Conservation (phyloP, 2,113 vertebrate species). For the Gymnorhina tibicen region DNA sequence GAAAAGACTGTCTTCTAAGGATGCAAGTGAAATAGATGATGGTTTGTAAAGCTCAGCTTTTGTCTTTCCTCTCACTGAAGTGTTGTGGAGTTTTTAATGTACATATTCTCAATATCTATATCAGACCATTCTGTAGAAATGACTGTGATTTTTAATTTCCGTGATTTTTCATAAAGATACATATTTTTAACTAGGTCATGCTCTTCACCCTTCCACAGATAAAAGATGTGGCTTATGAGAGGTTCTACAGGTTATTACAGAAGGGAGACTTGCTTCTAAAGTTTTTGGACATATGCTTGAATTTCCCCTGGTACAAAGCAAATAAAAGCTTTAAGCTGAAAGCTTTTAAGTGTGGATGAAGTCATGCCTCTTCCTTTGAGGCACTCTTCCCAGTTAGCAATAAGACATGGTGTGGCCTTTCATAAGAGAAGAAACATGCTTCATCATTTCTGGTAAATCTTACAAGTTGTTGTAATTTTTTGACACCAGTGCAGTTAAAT, state of each 20-base stretch:
- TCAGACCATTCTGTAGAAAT: neutral
- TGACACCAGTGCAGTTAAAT: neutral
- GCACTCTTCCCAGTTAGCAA: neutral
- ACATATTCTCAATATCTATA: neutral
- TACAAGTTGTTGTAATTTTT: neutral
- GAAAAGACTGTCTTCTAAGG: neutral
- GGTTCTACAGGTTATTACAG: neutral
- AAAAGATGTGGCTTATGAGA: neutral
- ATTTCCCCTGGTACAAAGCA: neutral
- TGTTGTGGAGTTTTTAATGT: neutral
- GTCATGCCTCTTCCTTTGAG: neutral
- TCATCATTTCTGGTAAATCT: slow-evolving; percentile 33
- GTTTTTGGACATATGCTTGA: neutral
- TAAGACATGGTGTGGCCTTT: neutral
- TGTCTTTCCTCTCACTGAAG: neutral
- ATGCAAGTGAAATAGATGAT: neutral
- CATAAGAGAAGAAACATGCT: neutral
- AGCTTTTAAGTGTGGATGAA: slow-evolving; percentile 24
- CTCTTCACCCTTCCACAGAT: neutral
- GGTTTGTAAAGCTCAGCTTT: neutral
- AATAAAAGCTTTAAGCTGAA: slow-evolving; percentile 5
- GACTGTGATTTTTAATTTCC: neutral
- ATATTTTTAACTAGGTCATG: neutral
- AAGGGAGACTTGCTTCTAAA: neutral
- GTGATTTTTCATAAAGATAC: neutral